phyloP scores from a whole-genome alignment of 2,797 vertebrate genomes.

The Eulemur rubriventer region DNA sequence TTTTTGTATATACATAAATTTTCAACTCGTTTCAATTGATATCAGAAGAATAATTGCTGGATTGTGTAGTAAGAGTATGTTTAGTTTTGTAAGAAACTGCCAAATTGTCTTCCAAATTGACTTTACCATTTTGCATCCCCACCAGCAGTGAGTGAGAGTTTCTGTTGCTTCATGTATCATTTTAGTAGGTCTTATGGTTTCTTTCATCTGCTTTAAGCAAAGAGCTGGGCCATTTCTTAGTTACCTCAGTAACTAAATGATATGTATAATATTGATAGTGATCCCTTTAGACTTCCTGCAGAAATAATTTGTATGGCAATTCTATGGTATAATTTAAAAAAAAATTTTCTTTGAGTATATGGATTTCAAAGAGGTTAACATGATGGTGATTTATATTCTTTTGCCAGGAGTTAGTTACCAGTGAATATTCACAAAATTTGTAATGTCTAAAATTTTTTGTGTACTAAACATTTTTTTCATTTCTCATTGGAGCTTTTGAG shows the following conservation, averaged over 20 bases:
- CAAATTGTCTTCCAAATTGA: background rate
- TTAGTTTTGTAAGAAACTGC: constrained; percentile 5
- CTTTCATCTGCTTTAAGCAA: background rate
- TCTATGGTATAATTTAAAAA: background rate
- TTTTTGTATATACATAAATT: constrained; percentile 14
- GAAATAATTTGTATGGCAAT: background rate
- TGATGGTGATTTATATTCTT: background rate
- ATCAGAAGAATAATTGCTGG: background rate
- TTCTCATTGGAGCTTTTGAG: background rate
- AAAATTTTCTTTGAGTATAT: background rate
- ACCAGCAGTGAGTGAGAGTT: background rate
- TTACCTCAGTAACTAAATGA: background rate
- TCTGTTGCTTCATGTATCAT: background rate
- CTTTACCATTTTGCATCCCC: background rate
- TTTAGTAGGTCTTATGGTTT: background rate
- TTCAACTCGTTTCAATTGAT: constrained; percentile 30
- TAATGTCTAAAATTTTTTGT: background rate
- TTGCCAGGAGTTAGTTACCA: constrained; percentile 31
- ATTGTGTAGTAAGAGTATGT: background rate
- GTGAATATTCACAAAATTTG: background rate
- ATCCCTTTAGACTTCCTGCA: background rate
- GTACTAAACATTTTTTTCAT: background rate
- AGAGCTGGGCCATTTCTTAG: background rate
- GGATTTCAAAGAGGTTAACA: constrained; percentile 15
- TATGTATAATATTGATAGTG: background rate